Evolutionary conservation across 1,140 invertebrate genomes (phyloP).

Genomic region (Cotesia vestalis): DNA sequence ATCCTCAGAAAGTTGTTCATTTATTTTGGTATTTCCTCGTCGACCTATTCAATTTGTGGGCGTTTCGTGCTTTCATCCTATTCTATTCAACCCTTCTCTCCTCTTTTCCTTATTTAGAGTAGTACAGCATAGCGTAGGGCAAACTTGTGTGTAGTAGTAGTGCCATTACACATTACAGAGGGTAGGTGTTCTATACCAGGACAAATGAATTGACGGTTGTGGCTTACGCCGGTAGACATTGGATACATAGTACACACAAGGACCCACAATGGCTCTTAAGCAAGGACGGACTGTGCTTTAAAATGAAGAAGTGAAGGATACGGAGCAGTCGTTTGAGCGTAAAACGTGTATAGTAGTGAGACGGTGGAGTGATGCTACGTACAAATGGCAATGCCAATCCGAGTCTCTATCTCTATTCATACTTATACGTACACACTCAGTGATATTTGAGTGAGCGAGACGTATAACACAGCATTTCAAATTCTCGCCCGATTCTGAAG

Average conservation of each 20-base stretch:
- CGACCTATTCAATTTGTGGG: conserved; percentile 38
- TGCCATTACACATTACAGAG: no score
- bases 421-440: no score
- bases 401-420: no score
- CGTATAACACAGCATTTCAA: not conserved
- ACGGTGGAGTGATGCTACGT: not conserved
- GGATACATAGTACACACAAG: conserved; percentile 10
- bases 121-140: no score
- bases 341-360: not conserved
- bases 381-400: not conserved
- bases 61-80: conserved; percentile 17
- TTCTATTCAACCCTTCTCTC: not conserved
- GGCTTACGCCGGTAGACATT: conserved; percentile 28
- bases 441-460: conserved; percentile 3
- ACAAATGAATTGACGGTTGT: conserved; percentile 36
- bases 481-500: conserved; percentile 4
- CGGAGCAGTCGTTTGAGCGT: conserved; percentile 1
- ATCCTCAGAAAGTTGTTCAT: conserved; percentile 26
- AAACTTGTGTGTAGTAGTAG: no score
- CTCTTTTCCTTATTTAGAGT: not conserved
- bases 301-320: conserved; percentile 13
- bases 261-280: no score
- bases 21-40: conserved; percentile 30
- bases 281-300: not conserved
- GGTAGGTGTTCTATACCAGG: not conserved